These are phyloP conservation scores for Riparia riparia DNA, from an alignment of 2,113 vertebrate genomes.

Conservation along the genomic window DNA sequence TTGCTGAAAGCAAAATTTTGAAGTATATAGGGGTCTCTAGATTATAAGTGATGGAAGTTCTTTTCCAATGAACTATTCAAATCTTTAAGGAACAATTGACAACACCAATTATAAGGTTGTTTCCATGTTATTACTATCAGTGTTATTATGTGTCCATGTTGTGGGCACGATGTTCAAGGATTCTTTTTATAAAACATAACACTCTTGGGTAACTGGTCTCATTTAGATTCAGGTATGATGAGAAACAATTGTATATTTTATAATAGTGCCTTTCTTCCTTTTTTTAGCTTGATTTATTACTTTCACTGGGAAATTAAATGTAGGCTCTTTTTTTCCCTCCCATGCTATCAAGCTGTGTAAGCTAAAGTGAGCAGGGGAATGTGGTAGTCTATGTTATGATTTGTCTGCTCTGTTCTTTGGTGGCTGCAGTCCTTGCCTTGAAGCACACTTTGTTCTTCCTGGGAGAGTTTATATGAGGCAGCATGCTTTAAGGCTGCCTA, in stretches of 20 bases:
- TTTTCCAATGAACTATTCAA: background rate
- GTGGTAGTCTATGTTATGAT: background rate
- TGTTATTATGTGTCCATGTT: background rate
- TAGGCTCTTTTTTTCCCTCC: fast-evolving
- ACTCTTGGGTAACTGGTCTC: background rate
- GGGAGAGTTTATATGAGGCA: background rate
- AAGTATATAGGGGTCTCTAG: background rate
- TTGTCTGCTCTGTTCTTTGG: background rate
- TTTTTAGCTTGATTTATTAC: background rate
- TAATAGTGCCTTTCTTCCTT: background rate
- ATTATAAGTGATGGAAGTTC: background rate
- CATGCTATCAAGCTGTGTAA: background rate
- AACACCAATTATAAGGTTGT: background rate
- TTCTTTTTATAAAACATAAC: background rate
- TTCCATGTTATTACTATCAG: background rate
- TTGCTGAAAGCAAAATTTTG: background rate
- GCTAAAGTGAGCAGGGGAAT: background rate
- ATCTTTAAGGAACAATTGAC: background rate
- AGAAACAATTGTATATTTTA: background rate
- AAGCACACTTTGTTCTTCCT: slow-evolving; percentile 2
- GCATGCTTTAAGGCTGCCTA: background rate
- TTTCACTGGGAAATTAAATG: background rate
- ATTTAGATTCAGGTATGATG: background rate
- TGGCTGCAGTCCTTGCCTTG: background rate
- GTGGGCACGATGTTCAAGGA: background rate